Base-by-base conservation (phyloP, 1,140 invertebrate species). In the Acromyrmex charruanus region DNA sequence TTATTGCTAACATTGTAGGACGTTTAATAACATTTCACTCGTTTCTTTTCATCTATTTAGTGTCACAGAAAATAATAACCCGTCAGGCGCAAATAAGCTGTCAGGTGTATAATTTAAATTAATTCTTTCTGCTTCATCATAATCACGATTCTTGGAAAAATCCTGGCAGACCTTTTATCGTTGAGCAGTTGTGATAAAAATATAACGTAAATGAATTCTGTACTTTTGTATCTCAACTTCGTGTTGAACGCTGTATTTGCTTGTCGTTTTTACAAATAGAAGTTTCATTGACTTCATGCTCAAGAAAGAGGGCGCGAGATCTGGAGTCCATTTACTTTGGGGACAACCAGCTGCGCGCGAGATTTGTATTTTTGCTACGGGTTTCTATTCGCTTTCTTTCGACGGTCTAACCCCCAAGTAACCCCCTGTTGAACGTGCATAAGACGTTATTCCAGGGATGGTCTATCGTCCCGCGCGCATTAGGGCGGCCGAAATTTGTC, bases 401-500 rank as follows among this genome's bases (percentile, higher is more conserved):
- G 18, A 9, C 65, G 49, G 49, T 71, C 49, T 39, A 39, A 55
- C 66, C 21, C 25, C 49, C 49, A 21, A 55, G 49, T 58, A 68
- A 68, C 21, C 31, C 49, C 12, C 55, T 18, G 18, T 61, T 55
- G 66, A 82, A 74, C 39, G 53, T 84, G 80, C 80, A 84, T 51
- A 84, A 75, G 71, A 84, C 55, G 55, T 84, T 39, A 75, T 84
- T 59, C 25, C 69, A 25, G 68, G 68, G 68, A 31, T 74, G 66
- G 68, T 49, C 16, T 72, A 12, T 69, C 77, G 65, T 81, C 58
- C 80, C 55, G 69, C 69, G 79, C 66, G 55, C 69, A 84, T 84
- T 84, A 84, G 80, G 25, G 68, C 7, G 69, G 55, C 28, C 80
- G 25, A 84, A 74, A 84, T 84, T 74, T 74, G 80, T 74, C 68